Evolutionary conservation across 2,888 invertebrate genomes (phyloP), one percentile per base, ranked within the genome.

Genomic region (Apodemia hepburni): DNA sequence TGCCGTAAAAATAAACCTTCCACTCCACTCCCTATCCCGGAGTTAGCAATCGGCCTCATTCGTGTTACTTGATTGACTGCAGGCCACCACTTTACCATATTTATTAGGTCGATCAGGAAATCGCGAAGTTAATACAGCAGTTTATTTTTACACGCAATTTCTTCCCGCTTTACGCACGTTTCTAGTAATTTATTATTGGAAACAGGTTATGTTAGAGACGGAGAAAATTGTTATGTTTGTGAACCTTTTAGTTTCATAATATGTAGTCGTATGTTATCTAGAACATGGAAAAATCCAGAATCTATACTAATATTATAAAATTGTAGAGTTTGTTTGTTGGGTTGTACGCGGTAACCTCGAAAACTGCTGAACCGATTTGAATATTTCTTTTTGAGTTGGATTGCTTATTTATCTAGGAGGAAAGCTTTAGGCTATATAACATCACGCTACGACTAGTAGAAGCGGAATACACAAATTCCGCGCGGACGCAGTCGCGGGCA

Each of bases 51-150:
- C 77, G 76, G 72, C 79, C 79, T 74, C 78, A 75, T 81, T 83
- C 74, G 77, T 74, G 75, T 78, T 74, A 75, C 75, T 76, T 84
- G 87, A 87, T 85, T 77, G 77, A 81, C 76, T 79, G 80, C 87
- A 87, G 87, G 78, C 77, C 79, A 73, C 75, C 80, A 78, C 80
- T 80, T 76, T 75, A 70, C 71, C 72, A 73, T 77, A 76, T 84
- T 84, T 86, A 86, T 84, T 81, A 75, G 82, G 80, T 81, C 84
- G 75, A 84, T 82, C 81, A 83, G 84, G 83, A 87, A 84, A 86
- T 82, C 74, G 80, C 81, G 70, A 80, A 73, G 77, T 74, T 77
- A 76, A 71, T 69, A 74, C 77, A 60, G 66, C 65, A 69, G 82
- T 81, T 84, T 85, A 85, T 86, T 86, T 84, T 81, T 70, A 80